A percentile compares a stretch with the other conserved stretches of the same genome.
phyloP scores from a whole-genome alignment of 2,113 vertebrate species.

The Ceyx melanurus region DNA sequence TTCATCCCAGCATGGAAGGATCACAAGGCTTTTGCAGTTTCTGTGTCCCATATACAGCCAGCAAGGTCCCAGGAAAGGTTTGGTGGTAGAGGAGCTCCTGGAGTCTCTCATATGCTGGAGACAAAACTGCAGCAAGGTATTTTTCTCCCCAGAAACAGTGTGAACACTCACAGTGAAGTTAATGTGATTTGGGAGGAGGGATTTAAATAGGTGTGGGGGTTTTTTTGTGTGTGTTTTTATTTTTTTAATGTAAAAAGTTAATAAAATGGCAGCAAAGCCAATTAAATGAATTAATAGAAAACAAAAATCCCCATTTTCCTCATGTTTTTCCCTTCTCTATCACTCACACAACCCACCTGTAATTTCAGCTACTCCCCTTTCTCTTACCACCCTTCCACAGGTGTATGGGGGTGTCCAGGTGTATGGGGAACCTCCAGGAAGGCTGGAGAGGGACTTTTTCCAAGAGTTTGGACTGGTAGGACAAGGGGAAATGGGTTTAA shows the following conservation, averaged over 20 bases:
- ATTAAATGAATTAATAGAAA: slow-evolving; percentile 29
- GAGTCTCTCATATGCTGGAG: not conserved
- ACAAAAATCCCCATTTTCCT: not conserved
- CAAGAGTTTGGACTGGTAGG: too few species aligned
- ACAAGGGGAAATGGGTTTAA: too few species aligned
- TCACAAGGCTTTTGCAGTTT: not conserved
- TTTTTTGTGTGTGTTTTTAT: too few species aligned
- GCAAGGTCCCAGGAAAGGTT: not conserved
- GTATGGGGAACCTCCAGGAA: too few species aligned
- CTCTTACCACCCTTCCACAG: not conserved
- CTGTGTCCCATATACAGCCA: not conserved
- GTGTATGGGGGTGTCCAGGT: not conserved
- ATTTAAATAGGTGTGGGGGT: not conserved
- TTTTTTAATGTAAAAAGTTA: not conserved
- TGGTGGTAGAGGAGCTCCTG: not conserved
- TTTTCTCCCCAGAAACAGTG: not conserved
- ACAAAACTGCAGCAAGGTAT: not conserved
- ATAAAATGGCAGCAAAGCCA: slow-evolving; percentile 6
- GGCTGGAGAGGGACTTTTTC: too few species aligned
- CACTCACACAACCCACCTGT: not conserved
- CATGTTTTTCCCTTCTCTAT: not conserved
- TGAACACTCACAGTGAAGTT: not conserved
- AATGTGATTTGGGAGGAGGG: not conserved
- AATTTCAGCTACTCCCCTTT: not conserved
- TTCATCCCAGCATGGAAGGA: not conserved